phyloP scores from a whole-genome alignment of 1,140 invertebrate genomes.

The Acromyrmex heyeri region DNA sequence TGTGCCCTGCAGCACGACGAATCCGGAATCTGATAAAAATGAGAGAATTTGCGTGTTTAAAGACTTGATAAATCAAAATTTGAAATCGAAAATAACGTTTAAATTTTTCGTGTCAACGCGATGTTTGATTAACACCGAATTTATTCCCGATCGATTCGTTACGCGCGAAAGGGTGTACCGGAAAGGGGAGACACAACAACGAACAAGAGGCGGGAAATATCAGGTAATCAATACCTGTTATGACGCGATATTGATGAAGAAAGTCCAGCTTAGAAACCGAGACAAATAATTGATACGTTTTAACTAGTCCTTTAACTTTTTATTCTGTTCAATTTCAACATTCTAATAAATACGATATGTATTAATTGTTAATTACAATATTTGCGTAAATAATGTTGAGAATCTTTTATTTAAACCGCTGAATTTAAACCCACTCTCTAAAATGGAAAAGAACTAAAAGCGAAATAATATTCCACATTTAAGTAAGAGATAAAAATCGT shows the following conservation, averaged over 20 bases:
- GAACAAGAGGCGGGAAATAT: conserved; percentile 37
- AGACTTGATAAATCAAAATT: not conserved
- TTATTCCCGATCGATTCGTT: conserved; percentile 3
- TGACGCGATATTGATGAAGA: conserved; percentile 5
- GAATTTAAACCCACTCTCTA: not conserved
- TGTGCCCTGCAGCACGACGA: conserved; percentile 95
- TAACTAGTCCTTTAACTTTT: not conserved
- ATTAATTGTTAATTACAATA: not conserved
- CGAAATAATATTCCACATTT: not conserved
- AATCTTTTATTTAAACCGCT: not conserved
- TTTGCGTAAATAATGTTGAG: not conserved
- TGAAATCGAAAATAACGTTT: not conserved
- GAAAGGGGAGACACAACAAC: not conserved
- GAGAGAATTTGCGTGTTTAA: not conserved
- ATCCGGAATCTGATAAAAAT: conserved; percentile 92
- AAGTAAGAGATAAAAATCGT: not conserved
- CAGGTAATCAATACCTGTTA: conserved; percentile 41
- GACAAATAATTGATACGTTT: conserved; percentile 4
- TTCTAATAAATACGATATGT: not conserved
- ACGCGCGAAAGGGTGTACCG: not conserved
- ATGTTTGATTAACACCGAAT: not conserved
- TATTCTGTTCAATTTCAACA: not conserved
- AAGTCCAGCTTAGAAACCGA: not conserved
- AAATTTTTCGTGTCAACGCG: not conserved
- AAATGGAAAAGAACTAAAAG: not conserved